phyloP scores from a whole-genome alignment of 2,888 invertebrate species.

The Beris chalybata region DNA sequence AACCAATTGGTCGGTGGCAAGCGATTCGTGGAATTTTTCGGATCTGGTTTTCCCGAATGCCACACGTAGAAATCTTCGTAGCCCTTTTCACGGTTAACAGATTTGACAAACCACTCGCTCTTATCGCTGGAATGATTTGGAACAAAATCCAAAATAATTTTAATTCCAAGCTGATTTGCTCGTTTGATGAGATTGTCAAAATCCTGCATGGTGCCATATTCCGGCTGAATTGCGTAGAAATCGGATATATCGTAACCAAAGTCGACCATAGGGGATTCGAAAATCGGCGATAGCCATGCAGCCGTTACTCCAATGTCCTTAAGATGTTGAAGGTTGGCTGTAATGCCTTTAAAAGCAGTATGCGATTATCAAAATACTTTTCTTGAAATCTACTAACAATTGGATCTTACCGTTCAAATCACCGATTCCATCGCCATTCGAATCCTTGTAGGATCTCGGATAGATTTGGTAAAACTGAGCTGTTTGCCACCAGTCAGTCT shows the following conservation, averaged over 20 bases:
- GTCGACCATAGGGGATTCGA: constrained; percentile 65
- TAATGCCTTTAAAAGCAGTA: constrained; percentile 56
- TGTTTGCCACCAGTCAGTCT: constrained; percentile 78
- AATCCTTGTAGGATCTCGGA: constrained; percentile 82
- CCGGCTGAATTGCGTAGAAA: constrained; percentile 63
- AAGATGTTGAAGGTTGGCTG: constrained; percentile 60
- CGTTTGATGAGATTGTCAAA: constrained; percentile 62
- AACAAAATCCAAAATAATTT: constrained; percentile 66
- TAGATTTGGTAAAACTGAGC: constrained; percentile 84
- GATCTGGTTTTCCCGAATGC: constrained; percentile 48
- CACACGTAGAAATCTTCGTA: constrained; percentile 73
- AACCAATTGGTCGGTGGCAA: constrained; percentile 59
- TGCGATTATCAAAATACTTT: too few species aligned
- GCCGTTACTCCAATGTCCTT: constrained; percentile 60
- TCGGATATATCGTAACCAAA: constrained; percentile 68
- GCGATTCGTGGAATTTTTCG: constrained; percentile 34
- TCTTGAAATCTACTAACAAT: too few species aligned
- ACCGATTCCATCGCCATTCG: constrained; percentile 83
- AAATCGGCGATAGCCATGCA: constrained; percentile 68
- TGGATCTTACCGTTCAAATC: constrained; percentile 70
- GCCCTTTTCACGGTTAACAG: constrained; percentile 58
- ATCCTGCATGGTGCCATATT: constrained; percentile 68
- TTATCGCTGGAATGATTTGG: constrained; percentile 60
- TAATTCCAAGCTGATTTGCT: constrained; percentile 54
- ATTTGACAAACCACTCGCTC: constrained; percentile 67